Base-by-base conservation (phyloP, 2,113 vertebrate species). In the Cyprinodon tularosa region DNA sequence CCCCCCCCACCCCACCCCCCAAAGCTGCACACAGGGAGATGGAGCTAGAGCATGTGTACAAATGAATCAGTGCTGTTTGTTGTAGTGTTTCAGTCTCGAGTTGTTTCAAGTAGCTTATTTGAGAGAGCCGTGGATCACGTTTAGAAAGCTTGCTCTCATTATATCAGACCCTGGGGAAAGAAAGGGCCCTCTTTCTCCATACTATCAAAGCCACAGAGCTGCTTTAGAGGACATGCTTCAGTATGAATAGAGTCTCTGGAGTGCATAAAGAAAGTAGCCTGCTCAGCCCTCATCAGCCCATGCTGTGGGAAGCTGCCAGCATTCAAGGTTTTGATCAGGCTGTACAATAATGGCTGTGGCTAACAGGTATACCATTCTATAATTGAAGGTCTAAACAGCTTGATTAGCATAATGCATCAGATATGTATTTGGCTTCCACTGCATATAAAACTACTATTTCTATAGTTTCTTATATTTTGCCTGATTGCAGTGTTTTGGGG, bases 111-210 rank as follows among this genome's bases (percentile, higher is more conserved):
- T 77, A 85, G 76, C 83, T 80, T 74, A 84, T 90, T 87, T 84
- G 84, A 83, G 84, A 80, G 88, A 82, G 86, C 88, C 36, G 65
- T 85, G 86, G 81, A 92, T 93, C 90, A 88, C 89, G 83, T 92
- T 90, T 91, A 85, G 91, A 91, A 84, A 89, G 87, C 93, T 91
- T 68, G 61, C 82, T 81, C 90, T 93, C 93, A 91, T 93, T 93
- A 93, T 93, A 89, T 90, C 80, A 90, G 90, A 88, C 92, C 91
- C 90, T 73, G 87, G 90, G 89, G 93, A 93, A 82, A 88, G 85
- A 76, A 76, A 64, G 20, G 82, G 72, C 83, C 86, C 87, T 87
- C 85, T 89, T 84, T 76, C 90, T 90, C 77, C 76, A 76, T 87
- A 83, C 87, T 90, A 92, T 94, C 92, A 94, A 93, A 91, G 91